These are phyloP conservation scores for Hesperophylax magnus DNA, from an alignment of 1,140 invertebrate genomes.

Conservation along the genomic window DNA sequence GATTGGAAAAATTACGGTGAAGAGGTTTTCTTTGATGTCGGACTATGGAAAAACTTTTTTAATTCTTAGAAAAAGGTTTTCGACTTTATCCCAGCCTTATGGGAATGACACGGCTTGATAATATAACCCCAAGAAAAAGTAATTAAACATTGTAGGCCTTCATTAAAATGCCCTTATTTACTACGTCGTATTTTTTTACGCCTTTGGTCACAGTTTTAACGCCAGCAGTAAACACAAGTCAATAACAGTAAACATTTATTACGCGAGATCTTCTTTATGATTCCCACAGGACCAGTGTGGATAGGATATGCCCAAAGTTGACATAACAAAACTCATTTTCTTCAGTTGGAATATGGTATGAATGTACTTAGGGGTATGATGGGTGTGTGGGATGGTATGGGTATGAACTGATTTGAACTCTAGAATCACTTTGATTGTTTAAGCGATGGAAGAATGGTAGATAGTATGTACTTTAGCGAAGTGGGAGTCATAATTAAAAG, in stretches of 20 bases:
- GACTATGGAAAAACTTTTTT: too few relatives aligned
- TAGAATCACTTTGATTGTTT: too few relatives aligned
- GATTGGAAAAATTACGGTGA: too few relatives aligned
- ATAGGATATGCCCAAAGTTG: conserved; percentile 19
- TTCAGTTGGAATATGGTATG: neutral
- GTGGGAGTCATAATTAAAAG: too few relatives aligned
- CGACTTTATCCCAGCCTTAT: neutral
- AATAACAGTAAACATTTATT: conserved; percentile 44
- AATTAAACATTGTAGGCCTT: conserved; percentile 31
- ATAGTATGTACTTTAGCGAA: too few relatives aligned
- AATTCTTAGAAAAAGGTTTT: neutral
- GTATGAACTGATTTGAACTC: too few relatives aligned
- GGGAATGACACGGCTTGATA: neutral
- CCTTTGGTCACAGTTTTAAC: conserved; percentile 32
- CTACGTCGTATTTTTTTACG: conserved; percentile 31
- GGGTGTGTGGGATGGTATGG: too few relatives aligned
- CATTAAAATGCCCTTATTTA: conserved; percentile 35
- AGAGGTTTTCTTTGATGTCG: too few relatives aligned
- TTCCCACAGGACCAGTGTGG: conserved; percentile 11
- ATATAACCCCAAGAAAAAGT: conserved; percentile 11
- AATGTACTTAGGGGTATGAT: too few relatives aligned
- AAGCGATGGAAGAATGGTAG: too few relatives aligned
- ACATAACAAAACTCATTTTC: conserved; percentile 37
- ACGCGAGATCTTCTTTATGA: conserved; percentile 39
- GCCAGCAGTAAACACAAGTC: conserved; percentile 36